phyloP scores from a whole-genome alignment of 1,140 invertebrate genomes.

The Sitobion miscanthi region DNA sequence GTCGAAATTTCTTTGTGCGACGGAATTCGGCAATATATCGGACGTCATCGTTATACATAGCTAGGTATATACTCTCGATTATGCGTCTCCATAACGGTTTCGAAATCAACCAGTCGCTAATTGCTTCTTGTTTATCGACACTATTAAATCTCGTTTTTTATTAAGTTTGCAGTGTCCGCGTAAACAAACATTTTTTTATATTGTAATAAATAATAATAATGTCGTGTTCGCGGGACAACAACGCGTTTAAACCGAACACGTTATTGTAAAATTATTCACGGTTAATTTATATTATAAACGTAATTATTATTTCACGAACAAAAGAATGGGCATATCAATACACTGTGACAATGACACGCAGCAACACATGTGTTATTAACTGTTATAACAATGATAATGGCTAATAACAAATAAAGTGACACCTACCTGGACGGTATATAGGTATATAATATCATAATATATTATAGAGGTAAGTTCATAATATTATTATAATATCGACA shows the following conservation, averaged over 20 bases:
- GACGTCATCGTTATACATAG: background rate
- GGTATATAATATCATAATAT: too few species aligned
- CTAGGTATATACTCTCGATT: background rate
- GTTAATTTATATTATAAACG: background rate
- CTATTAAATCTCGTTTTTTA: background rate
- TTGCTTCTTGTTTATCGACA: background rate
- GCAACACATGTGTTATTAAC: background rate
- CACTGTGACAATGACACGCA: background rate
- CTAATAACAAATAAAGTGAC: background rate
- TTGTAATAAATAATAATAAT: background rate
- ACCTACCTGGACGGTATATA: background rate
- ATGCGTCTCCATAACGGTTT: background rate
- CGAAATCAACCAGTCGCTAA: background rate
- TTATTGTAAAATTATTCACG: conserved; percentile 22
- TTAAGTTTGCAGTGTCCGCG: background rate
- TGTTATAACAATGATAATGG: background rate
- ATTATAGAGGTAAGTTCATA: too few species aligned
- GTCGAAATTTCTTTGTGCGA: background rate
- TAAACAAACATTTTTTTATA: background rate
- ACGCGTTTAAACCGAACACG: background rate
- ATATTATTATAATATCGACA: too few species aligned
- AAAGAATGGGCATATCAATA: conserved; percentile 3
- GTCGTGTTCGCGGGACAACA: background rate
- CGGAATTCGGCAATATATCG: background rate
- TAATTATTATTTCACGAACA: conserved; percentile 23